A percentile compares a stretch with the other conserved stretches of the same genome.
Evolutionary conservation across 2,888 invertebrate genomes (phyloP).

Genomic region (Prenolepis imparis): DNA sequence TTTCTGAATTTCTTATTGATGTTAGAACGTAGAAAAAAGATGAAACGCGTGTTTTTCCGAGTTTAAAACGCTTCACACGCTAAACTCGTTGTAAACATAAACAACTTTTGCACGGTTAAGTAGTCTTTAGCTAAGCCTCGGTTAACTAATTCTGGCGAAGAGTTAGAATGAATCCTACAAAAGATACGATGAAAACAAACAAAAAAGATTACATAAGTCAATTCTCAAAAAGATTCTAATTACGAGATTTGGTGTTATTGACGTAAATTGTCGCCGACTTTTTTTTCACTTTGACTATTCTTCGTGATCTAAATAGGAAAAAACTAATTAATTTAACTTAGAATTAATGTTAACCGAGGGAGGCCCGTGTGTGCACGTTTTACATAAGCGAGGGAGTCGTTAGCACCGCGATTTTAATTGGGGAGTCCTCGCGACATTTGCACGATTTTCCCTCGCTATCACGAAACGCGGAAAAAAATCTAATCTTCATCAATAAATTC

Average conservation of each 20-base stretch:
- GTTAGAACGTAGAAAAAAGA: constrained; percentile 25
- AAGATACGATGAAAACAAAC: background rate
- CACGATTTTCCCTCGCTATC: constrained; percentile 69
- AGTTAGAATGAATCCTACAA: constrained; percentile 5
- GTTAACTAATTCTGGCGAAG: constrained; percentile 1
- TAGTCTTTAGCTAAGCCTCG: constrained; percentile 26
- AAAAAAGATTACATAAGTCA: background rate
- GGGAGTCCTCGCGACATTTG: constrained; percentile 64
- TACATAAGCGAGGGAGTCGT: constrained; percentile 49
- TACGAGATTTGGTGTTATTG: background rate
- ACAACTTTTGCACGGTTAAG: constrained; percentile 30
- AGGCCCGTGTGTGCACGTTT: constrained; percentile 54
- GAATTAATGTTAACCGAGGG: constrained; percentile 25
- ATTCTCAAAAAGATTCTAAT: background rate
- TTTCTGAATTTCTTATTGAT: constrained; percentile 50
- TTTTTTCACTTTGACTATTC: constrained; percentile 1
- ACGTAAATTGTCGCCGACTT: constrained; percentile 10
- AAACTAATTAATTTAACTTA: background rate
- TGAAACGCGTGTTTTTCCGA: constrained; percentile 29
- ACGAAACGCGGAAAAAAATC: constrained; percentile 58
- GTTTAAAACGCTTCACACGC: constrained; percentile 51
- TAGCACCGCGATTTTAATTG: constrained; percentile 36
- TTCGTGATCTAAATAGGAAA: background rate
- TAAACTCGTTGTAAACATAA: constrained; percentile 35
- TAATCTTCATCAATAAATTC: constrained; percentile 71